These are phyloP conservation scores for Sicus ferrugineus DNA, from an alignment of 2,888 invertebrate species.

Conservation along the genomic window DNA sequence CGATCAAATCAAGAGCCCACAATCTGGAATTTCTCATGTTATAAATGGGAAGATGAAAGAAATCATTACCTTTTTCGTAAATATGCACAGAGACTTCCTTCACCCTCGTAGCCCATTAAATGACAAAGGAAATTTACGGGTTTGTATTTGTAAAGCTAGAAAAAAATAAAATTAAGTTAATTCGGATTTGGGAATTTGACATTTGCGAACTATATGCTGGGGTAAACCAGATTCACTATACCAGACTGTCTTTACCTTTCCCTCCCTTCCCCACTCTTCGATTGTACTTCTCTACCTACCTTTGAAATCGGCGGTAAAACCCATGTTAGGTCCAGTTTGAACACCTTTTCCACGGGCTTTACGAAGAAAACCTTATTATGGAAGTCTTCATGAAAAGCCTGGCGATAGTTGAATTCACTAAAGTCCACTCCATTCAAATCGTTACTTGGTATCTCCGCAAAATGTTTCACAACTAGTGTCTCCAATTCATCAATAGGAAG, in stretches of 20 bases:
- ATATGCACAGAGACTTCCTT: conserved; percentile 81
- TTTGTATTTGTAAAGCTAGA: conserved; percentile 59
- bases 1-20: conserved; percentile 78
- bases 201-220: too few species aligned
- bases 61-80: conserved; percentile 71
- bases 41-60: background rate
- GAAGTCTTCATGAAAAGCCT: conserved; percentile 59
- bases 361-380: conserved; percentile 70
- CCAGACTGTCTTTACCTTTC: too few species aligned
- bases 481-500: conserved; percentile 62
- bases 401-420: conserved; percentile 58
- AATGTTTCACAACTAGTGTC: conserved; percentile 66
- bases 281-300: conserved; percentile 37
- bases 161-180: too few species aligned
- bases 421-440: conserved; percentile 72
- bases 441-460: conserved; percentile 76
- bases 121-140: conserved; percentile 76
- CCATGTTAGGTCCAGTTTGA: conserved; percentile 69
- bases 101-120: conserved; percentile 87
- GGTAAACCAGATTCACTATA: too few species aligned
- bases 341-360: conserved; percentile 77
- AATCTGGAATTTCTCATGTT: conserved; percentile 66
- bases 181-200: too few species aligned
- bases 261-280: too few species aligned
- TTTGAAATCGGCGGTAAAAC: conserved; percentile 56